Percentiles rank a stretch among this genome's conserved stretches.
These are phyloP conservation scores for Cantharis lateralis DNA, from an alignment of 2,888 invertebrate species.

Conservation along the genomic window DNA sequence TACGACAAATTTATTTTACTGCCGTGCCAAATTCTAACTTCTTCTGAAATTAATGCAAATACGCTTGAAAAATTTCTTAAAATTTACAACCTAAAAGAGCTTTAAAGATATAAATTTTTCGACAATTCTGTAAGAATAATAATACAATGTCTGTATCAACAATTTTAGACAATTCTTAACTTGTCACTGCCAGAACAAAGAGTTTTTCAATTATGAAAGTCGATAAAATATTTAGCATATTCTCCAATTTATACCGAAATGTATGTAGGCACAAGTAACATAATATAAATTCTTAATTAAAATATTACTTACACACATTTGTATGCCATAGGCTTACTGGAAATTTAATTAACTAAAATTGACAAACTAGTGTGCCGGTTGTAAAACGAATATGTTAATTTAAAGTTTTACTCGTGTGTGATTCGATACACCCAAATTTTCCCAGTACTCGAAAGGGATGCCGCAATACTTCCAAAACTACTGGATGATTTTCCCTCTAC, in stretches of 20 bases:
- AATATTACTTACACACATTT: not conserved
- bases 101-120: not conserved
- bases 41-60: not conserved
- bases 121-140: not conserved
- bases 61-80: not conserved
- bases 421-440: not conserved
- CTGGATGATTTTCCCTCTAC: not conserved
- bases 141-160: not conserved
- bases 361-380: not conserved
- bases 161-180: not conserved
- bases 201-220: not conserved
- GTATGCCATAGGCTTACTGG: not conserved
- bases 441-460: not conserved
- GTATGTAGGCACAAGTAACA: not conserved
- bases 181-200: not conserved
- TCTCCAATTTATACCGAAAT: not conserved
- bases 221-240: not conserved
- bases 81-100: not conserved
- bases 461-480: not conserved
- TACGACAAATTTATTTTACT: slow-evolving; percentile 1
- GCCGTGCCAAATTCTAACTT: not conserved
- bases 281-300: not conserved
- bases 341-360: not conserved
- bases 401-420: not conserved
- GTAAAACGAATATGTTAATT: not conserved